Base-by-base conservation (phyloP, 2,888 invertebrate species). In the Maniola hyperantus region DNA sequence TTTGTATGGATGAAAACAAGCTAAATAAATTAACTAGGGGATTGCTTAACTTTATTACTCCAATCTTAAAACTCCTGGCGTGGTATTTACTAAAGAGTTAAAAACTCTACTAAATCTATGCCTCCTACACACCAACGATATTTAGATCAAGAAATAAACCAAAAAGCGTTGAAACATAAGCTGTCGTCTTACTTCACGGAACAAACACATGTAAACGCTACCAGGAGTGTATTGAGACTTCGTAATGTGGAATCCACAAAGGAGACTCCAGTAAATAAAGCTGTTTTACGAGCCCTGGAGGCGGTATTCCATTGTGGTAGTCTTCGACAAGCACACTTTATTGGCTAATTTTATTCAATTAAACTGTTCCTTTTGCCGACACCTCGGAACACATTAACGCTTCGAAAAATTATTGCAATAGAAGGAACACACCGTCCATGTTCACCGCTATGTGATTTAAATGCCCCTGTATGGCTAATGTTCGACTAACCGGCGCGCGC, bases 311-410 rank as follows among this genome's bases (percentile, higher is more conserved):
- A 90, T 91, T 92, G 91, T 91, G 81, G 82, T 80, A 78, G 66
- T 73, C 81, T 82, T 88, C 88, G 87, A 88, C 83, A 80, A 73
- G 77, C 77, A 75, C 81, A 87, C 79, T 92, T 92, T 92, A 92
- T 91, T 88, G 89, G 89, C 89, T 91, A 91, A 91, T 91, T 91
- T 91, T 86, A 87, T 91, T 89, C 91, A 91, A 91, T 91, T 91
- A 91, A 90, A 91, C 88, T 88, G 89, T 90, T 89, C 84, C 78
- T 78, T 68, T 68, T 58, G 77, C 82, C 78, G 73, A 80, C 79
- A 76, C 79, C 79, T 72, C 76, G 71, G 75, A 77, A 75, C 82
- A 80, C 85, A 87, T 89, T 87, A 88, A 84, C 89, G 85, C 88
- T 82, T 84, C 33, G 71, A 79, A 74, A 83, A 88, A 83, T 88